Evolutionary conservation across 2,888 invertebrate genomes (phyloP).

Genomic region (Netelia inedita): DNA sequence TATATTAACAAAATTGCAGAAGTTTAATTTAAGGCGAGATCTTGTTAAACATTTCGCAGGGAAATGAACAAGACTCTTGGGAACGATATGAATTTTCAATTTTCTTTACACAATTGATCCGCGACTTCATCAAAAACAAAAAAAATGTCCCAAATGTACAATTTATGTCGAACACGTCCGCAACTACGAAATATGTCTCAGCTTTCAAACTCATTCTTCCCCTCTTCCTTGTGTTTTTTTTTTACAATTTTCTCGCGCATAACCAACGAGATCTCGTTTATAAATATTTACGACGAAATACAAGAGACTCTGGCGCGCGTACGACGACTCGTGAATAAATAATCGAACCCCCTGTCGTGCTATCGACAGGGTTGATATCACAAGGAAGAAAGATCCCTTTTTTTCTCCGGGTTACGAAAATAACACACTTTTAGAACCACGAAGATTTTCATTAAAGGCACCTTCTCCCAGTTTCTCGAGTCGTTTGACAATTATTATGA

Average conservation of each 20-base stretch:
- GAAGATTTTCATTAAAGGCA: neutral
- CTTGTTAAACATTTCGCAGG: conserved; percentile 30
- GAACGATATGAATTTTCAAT: conserved; percentile 21
- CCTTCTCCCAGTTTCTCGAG: neutral
- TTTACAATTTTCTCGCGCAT: neutral
- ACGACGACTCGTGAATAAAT: neutral
- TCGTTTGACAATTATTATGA: neutral
- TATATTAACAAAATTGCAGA: conserved; percentile 3
- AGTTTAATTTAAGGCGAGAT: conserved; percentile 11
- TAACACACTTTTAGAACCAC: neutral
- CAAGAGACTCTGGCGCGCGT: conserved; percentile 49
- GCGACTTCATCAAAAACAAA: conserved; percentile 12
- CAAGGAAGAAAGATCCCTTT: conserved; percentile 9
- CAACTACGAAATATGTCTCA: neutral
- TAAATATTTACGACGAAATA: conserved; percentile 55
- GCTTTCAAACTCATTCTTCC: neutral
- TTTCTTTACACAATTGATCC: conserved; percentile 9
- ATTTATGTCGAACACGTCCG: neutral
- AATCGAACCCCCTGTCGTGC: conserved; percentile 28
- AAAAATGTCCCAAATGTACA: conserved; percentile 16
- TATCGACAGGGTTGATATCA: conserved; percentile 43
- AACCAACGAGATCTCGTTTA: conserved; percentile 55
- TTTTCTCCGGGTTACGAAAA: neutral
- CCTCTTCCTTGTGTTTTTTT: neutral
- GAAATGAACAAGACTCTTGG: conserved; percentile 47